phyloP scores from a whole-genome alignment of 2,113 vertebrate species.

The Nicator chloris region DNA sequence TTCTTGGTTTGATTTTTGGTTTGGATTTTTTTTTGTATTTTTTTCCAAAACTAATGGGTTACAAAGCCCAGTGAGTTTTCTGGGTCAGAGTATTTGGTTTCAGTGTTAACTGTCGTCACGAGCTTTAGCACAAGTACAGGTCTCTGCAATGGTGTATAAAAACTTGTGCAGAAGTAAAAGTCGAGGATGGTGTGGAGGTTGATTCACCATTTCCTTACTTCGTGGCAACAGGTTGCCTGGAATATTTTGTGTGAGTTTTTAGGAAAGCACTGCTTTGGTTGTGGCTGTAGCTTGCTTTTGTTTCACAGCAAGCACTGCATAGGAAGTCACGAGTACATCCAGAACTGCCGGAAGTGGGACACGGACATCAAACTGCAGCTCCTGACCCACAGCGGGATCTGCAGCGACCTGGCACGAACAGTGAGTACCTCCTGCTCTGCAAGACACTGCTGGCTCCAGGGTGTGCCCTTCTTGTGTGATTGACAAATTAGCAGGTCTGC shows the following conservation, averaged over 20 bases:
- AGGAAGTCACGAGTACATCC: conserved; percentile 97
- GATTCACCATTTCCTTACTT: background rate
- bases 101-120: background rate
- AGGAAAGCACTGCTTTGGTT: background rate
- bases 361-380: conserved; percentile 93
- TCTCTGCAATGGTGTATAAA: background rate
- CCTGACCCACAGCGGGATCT: conserved; percentile 78
- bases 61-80: background rate
- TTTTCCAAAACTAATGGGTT: background rate
- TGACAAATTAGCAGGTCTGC: background rate
- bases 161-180: background rate
- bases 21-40: background rate
- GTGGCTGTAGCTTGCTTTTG: background rate
- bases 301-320: conserved; percentile 88
- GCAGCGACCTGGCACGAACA: conserved; percentile 84
- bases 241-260: background rate
- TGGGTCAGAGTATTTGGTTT: background rate
- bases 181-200: background rate
- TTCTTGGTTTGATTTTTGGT: background rate
- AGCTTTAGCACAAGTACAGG: background rate
- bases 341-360: conserved; percentile 97
- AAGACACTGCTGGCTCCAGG: background rate
- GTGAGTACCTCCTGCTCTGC: conserved; percentile 74
- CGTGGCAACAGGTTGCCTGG: background rate
- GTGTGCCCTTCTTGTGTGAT: background rate